Base-by-base conservation (phyloP, 2,888 invertebrate genomes). In the Ceriagrion tenellum region DNA sequence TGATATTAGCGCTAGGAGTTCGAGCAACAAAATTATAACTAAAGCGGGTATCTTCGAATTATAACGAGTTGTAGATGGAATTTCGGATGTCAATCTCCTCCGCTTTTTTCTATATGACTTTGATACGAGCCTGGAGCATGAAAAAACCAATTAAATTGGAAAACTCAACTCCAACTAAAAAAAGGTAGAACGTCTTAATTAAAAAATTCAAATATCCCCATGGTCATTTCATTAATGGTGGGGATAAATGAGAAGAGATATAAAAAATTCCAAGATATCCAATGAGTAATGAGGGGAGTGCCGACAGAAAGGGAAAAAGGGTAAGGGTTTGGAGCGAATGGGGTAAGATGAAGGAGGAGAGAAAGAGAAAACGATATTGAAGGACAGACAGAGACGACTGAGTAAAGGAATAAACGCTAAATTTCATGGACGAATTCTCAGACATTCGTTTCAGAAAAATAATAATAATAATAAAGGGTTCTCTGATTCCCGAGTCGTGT, bases 341-440 rank as follows among this genome's bases (percentile, higher is more conserved):
- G 35, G 10, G 59, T 40, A 35, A 3, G 93, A 47, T 13, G 55
- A 30, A 91, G 35, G 20, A 55, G 26, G n/a, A 91, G 35, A 30
- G 40, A 1, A 35, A 89, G 23, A 20, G 30, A 59, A 63, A 63
- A 55, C 35, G 63, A 40, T 30, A n/a, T 6, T 10, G 35, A 35
- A 20, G n/a, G 90, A 69, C 47, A 93, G n/a, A 23, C 30, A 81
- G 26, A 81, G 35, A 81, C 16, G 16, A 81, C 0, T 26, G 69
- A 26, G 40, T 20, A 91, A 35, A 91, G 91, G 59, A 40, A 93
- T 74, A 69, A 93, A 55, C 40, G 93, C 63, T n/a, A 93, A 74
- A 74, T 93, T 93, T 93, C 69, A 93, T 47, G 93, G 93, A 74
- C n/a, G 55, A 93, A 47, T 93, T 93, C 40, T 74, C 93, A 63